Conservation (phyloP, 2,888 invertebrate species). For the Noctuana brunneofusca region DNA sequence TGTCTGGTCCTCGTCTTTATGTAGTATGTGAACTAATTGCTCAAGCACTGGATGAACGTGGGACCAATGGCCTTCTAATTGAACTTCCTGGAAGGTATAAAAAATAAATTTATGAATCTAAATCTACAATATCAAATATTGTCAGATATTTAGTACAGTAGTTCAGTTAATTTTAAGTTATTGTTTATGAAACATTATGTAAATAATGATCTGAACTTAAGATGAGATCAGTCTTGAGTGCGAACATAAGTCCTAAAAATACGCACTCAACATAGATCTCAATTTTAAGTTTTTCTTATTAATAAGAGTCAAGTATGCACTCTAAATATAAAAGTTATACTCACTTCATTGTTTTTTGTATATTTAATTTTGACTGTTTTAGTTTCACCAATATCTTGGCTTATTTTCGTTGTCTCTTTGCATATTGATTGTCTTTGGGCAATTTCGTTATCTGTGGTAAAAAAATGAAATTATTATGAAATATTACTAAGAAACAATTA, state of each 20-base stretch:
- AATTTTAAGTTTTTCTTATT: too few species aligned
- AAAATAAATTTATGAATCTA: not conserved
- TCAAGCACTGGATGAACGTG: constrained; percentile 61
- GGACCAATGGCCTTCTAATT: constrained; percentile 67
- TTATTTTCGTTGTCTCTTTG: constrained; percentile 27
- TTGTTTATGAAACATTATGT: too few species aligned
- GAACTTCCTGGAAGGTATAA: constrained; percentile 55
- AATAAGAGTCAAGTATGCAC: too few species aligned
- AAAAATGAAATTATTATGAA: not conserved
- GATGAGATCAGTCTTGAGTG: too few species aligned
- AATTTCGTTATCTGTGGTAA: not conserved
- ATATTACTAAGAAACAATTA: not conserved
- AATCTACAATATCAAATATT: too few species aligned
- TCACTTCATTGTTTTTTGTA: constrained; percentile 62
- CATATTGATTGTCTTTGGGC: constrained; percentile 11
- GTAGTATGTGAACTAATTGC: constrained; percentile 63
- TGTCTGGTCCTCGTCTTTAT: constrained; percentile 42
- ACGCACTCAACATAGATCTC: too few species aligned
- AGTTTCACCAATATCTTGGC: constrained; percentile 34
- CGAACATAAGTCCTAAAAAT: not conserved
- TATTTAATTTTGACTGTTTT: constrained; percentile 64
- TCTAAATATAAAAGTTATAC: not conserved
- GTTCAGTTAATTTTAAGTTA: too few species aligned
- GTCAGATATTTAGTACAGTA: too few species aligned
- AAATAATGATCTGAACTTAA: too few species aligned